Base-by-base conservation (phyloP, 2,113 vertebrate genomes). In the Callipepla californica region DNA sequence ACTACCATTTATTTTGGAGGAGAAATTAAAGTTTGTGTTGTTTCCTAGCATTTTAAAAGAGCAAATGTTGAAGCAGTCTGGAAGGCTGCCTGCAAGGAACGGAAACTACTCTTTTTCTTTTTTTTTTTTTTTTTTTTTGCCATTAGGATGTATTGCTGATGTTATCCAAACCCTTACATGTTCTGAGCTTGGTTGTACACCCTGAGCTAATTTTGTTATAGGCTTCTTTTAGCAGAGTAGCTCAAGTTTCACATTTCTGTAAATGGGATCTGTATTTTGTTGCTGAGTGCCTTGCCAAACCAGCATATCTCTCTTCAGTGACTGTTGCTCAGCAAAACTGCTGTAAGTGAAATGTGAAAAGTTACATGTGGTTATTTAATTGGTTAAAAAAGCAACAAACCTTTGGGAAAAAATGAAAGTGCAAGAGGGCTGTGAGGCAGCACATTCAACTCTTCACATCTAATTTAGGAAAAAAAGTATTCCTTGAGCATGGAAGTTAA, bases 11-110 rank as follows among this genome's bases (percentile, higher is more conserved):
- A 13, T 4, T 82, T 79, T 61, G 65, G 59, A 87, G 68, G 30
- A 87, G 11, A 36, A 94, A 77, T 66, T 50, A 63, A 45, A 4
- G 3, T 21, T 77, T 87, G 48, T 72, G 23, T 67, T 83, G 8
- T 85, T 94, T 89, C 75, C 85, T 96, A 85, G 92, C 93, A 51
- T 12, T 80, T 57, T 67, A 16, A 55, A 91, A 84, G 80, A 91
- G 68, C 91, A 92, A 87, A 47, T 57, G 85, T 91, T 95, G 79
- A 77, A 94, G 70, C 32, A 92, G 25, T 69, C 89, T 95, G 95
- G 92, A 90, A 61, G 59, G 44, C 72, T 91, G 85, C 91, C 82
- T 66, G 68, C 62, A 74, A 78, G 61, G 57, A 61, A 85, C 48
- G 19, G 20, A 57, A 61, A 66, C 75, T 14, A 50, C 28, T 4